Evolutionary conservation across 1,140 invertebrate genomes (phyloP), one percentile per base, ranked within the genome.

Genomic region (Halotydeus destructor): DNA sequence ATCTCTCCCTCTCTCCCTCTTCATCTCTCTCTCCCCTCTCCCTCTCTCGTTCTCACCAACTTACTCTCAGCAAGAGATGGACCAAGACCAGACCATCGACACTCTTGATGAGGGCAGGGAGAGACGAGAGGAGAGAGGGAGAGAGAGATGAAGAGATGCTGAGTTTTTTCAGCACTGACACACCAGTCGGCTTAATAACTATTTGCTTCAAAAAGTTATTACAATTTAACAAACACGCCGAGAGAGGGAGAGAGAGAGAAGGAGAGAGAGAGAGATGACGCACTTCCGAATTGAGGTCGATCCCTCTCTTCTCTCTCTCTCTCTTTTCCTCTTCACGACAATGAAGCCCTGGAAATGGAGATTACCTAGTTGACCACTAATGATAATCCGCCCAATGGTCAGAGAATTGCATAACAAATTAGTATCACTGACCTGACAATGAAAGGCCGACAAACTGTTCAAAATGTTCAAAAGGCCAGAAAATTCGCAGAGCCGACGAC

Each of bases 241-340:
- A n/a, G n/a, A n/a, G n/a, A n/a, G n/a, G n/a, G n/a, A n/a, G n/a
- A n/a, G n/a, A n/a, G n/a, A n/a, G n/a, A n/a, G n/a, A n/a, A n/a
- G n/a, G n/a, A n/a, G n/a, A n/a, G n/a, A n/a, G n/a, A n/a, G n/a
- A n/a, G n/a, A n/a, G n/a, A n/a, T n/a, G n/a, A n/a, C n/a, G n/a
- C n/a, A n/a, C n/a, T n/a, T n/a, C n/a, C n/a, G n/a, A n/a, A n/a
- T n/a, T n/a, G n/a, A n/a, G n/a, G n/a, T n/a, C n/a, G n/a, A n/a
- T n/a, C n/a, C n/a, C n/a, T n/a, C n/a, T n/a, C n/a, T n/a, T 31
- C 30, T 31, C 30, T 31, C 30, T 31, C 30, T 31, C 30, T 31
- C 30, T 31, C 30, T 31, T 12, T 31, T 12, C 18, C 18, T 31
- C 12, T 31, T 12, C 12, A 31, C 18, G 30, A 31, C 12, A n/a